These are phyloP conservation scores for Phalangium opilio DNA, from an alignment of 2,888 invertebrate genomes.

Conservation along the genomic window DNA sequence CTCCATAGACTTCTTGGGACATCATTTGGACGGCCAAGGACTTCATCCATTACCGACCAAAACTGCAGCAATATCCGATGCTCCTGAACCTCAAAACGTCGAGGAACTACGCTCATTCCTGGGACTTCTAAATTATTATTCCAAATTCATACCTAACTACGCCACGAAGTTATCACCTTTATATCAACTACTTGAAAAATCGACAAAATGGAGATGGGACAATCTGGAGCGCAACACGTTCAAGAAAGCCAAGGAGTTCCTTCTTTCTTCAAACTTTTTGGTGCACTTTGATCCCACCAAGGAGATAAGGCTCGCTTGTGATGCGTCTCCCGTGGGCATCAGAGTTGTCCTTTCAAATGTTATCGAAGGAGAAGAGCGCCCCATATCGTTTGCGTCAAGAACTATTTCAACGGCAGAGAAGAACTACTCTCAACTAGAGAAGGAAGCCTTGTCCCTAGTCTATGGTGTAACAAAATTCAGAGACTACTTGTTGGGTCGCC, in stretches of 20 bases:
- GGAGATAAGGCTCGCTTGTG: slow-evolving; percentile 26
- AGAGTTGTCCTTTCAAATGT: slow-evolving; percentile 23
- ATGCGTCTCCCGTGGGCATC: slow-evolving; percentile 28
- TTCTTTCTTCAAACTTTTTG: slow-evolving; percentile 21
- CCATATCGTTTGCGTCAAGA: slow-evolving; percentile 21
- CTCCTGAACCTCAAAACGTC: slow-evolving; percentile 22
- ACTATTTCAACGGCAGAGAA: slow-evolving; percentile 17
- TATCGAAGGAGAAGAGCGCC: slow-evolving; percentile 30
- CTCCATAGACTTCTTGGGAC: slow-evolving; percentile 22
- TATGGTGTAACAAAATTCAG: slow-evolving; percentile 31
- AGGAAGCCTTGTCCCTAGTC: slow-evolving; percentile 27
- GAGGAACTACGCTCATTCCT: slow-evolving; percentile 22
- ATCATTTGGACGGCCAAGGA: slow-evolving; percentile 20
- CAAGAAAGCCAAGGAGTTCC: slow-evolving; percentile 19
- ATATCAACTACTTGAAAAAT: slow-evolving; percentile 17
- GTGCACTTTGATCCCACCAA: slow-evolving; percentile 25
- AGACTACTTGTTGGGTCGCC: slow-evolving; percentile 29
- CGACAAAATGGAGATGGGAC: slow-evolving; percentile 17
- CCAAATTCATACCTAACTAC: slow-evolving; percentile 22
- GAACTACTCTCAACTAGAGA: slow-evolving; percentile 21
- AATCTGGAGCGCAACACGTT: slow-evolving; percentile 17
- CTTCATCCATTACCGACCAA: slow-evolving; percentile 19
- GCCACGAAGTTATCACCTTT: slow-evolving; percentile 21
- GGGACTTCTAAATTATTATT: slow-evolving; percentile 24
- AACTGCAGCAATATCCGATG: slow-evolving; percentile 20